Evolutionary conservation across 2,888 invertebrate genomes (phyloP), one percentile per base, ranked within the genome.

Genomic region (Selenia dentaria): DNA sequence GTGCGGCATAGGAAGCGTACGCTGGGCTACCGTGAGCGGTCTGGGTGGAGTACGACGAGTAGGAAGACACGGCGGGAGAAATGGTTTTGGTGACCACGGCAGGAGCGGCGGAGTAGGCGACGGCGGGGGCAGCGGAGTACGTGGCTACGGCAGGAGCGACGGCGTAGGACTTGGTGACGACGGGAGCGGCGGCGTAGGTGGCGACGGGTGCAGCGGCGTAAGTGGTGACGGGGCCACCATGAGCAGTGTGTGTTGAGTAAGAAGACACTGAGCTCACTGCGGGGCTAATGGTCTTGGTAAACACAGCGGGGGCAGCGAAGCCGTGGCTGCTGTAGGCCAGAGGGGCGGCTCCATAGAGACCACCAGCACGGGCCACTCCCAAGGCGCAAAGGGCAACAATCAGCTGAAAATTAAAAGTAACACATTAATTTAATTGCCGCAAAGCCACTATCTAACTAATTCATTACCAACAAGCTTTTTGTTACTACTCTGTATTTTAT

Each of bases 311-410:
- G n/a, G 81, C 79, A 33, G 82, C 79, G 59, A 70, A 51, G 33
- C 74, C 75, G 54, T 76, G 92, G 76, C 66, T 83, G 76, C 79
- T 91, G 81, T 83, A 92, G 59, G 84, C 84, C 60, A 88, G 67
- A 11, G 87, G 88, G 52, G 84, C 89, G 32, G 83, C 84, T 44
- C 82, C 87, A 40, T 79, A 70, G 44, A 93, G 74, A 53, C 91
- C 75, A 56, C 94, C 92, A 58, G 92, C 93, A 67, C 82, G 91
- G 74, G 89, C 93, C 34, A 91, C 81, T 59, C 93, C 92, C 83
- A 94, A 78, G 61, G 91, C 83, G 74, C 93, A 91, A 67, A 92
- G 91, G 63, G 94, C 82, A 55, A 93, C 79, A 75, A 94, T 83
- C 65, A 93, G 74, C 92, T 88, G 73, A 31, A 84, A 55, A 50